Evolutionary conservation across 1,140 invertebrate genomes (phyloP), one percentile per base, ranked within the genome.

Genomic region (Drosophila watanabei): DNA sequence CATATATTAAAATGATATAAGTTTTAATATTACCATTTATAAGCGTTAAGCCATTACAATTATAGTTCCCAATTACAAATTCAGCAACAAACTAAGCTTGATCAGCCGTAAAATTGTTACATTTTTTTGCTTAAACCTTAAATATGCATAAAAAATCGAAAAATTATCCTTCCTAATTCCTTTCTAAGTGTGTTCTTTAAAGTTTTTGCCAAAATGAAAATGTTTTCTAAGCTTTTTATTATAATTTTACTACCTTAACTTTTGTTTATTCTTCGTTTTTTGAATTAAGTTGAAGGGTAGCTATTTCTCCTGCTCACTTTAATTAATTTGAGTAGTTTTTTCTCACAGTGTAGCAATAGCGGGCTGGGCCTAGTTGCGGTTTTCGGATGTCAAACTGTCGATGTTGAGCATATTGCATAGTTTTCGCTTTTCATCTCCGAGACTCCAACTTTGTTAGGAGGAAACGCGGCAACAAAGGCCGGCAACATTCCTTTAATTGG

Each of bases 321-420:
- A 7, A n/a, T n/a, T n/a, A n/a, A 0, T n/a, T 24, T 24, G 1
- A n/a, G 2, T 46, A 46, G n/a, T 10, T 20, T 46, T 65, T 63
- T 46, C 41, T 49, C 41, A 43, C 39, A 39, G 59, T 85, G 54
- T 51, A 28, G 3, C 8, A n/a, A 35, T 2, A 20, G 13, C 37
- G 18, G 66, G 56, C 57, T 30, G 32, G 11, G 41, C 48, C 28
- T 61, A 65, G 35, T 61, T 66, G 60, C 75, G 63, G 20, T 75
- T 80, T 85, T 75, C 65, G 72, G 72, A 89, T 89, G 84, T 88
- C 84, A 88, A 88, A 75, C 85, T 88, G 85, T 88, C 84, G 58
- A 64, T 33, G 49, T 75, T 79, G 46, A 84, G 79, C 84, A 88
- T 80, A 65, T 75, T 78, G 84, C 72, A 88, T 87, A 88, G 83